Evolutionary conservation across 2,888 invertebrate genomes (phyloP).

Genomic region (Beris chalybata): DNA sequence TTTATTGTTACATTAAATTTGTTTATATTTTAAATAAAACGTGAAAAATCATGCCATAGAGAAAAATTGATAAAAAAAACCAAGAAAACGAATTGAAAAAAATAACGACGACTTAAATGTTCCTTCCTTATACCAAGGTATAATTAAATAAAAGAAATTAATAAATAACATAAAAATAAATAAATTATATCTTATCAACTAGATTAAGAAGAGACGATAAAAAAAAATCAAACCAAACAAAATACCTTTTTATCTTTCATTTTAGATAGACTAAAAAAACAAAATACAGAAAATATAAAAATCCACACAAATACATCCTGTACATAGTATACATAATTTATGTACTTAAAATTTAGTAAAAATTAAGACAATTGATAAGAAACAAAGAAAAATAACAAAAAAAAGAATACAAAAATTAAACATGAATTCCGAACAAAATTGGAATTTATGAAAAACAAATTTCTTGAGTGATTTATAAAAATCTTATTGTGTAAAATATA

Average conservation of each 20-base stretch:
- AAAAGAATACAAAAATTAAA: slow-evolving; percentile 23
- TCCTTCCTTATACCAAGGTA: slow-evolving; percentile 39
- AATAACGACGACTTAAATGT: slow-evolving; percentile 37
- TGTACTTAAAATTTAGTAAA: slow-evolving; percentile 16
- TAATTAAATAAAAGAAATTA: slow-evolving; percentile 23
- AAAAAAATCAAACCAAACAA: slow-evolving; percentile 20
- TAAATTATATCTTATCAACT: slow-evolving; percentile 30
- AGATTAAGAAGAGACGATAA: slow-evolving; percentile 26
- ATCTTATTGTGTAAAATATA: slow-evolving; percentile 40
- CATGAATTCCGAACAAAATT: slow-evolving; percentile 24
- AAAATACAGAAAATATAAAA: slow-evolving; percentile 14
- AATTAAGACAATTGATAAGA: slow-evolving; percentile 24
- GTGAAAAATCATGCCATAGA: slow-evolving; percentile 9
- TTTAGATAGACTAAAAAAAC: slow-evolving; percentile 38
- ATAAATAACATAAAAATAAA: slow-evolving; percentile 2
- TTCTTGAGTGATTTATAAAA: slow-evolving; percentile 39
- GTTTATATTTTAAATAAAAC: slow-evolving; percentile 3
- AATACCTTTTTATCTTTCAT: slow-evolving; percentile 30
- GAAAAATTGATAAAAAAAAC: slow-evolving; percentile 10
- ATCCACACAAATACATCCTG: slow-evolving; percentile 28
- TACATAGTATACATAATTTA: slow-evolving; percentile 33
- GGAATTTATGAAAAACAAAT: slow-evolving; percentile 32
- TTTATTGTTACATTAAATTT: neutral
- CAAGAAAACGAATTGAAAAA: slow-evolving; percentile 30
- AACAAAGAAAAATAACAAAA: slow-evolving; percentile 20